Evolutionary conservation across 2,888 invertebrate species (phyloP).

Genomic region (Drosophila stalkeri): DNA sequence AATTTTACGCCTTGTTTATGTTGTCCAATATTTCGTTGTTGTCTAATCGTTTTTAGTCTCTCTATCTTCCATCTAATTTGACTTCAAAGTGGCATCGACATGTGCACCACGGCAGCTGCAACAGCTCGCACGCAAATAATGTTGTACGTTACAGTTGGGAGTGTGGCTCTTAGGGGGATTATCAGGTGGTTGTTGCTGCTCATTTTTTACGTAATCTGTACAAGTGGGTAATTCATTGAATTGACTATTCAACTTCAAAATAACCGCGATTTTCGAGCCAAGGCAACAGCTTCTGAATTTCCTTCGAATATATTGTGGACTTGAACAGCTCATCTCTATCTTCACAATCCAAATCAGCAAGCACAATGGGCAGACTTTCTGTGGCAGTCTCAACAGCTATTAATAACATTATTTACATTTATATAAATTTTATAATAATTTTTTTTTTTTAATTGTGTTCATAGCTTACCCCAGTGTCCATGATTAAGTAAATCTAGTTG

Average conservation of each 20-base stretch:
- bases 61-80: slow-evolving; percentile 39
- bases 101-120: slow-evolving; percentile 66
- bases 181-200: slow-evolving; percentile 66
- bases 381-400: slow-evolving; percentile 52
- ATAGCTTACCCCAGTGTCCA: slow-evolving; percentile 68
- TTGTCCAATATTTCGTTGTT: slow-evolving; percentile 63
- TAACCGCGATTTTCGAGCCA: slow-evolving; percentile 72
- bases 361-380: slow-evolving; percentile 56
- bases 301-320: slow-evolving; percentile 29
- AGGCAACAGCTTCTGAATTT: slow-evolving; percentile 59
- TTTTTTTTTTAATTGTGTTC: too few relatives aligned
- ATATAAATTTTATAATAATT: too few relatives aligned
- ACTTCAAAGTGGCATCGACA: slow-evolving; percentile 57
- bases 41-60: slow-evolving; percentile 27
- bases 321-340: slow-evolving; percentile 55
- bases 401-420: too few relatives aligned
- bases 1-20: slow-evolving; percentile 80
- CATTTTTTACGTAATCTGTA: slow-evolving; percentile 7
- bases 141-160: slow-evolving; percentile 35
- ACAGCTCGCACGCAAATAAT: slow-evolving; percentile 60
- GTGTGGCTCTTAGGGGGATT: slow-evolving; percentile 58
- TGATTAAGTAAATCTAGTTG: slow-evolving; percentile 71
- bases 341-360: slow-evolving; percentile 37
- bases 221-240: background rate
- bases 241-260: slow-evolving; percentile 43